phyloP scores from a whole-genome alignment of 2,797 vertebrate species.

The Sus cebifrons region DNA sequence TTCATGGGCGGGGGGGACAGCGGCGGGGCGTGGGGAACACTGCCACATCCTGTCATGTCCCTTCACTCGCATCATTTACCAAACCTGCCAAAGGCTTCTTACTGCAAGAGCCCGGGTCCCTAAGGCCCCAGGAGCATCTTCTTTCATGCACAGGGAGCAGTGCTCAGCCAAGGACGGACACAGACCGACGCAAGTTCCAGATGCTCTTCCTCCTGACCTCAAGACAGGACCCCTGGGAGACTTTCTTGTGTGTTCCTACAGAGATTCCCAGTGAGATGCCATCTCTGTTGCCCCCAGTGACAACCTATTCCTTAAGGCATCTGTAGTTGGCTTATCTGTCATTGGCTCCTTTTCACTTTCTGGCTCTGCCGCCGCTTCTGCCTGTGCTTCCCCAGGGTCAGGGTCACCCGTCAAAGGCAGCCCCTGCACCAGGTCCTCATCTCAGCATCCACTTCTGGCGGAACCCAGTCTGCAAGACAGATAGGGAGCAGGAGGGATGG shows the following conservation, averaged over 20 bases:
- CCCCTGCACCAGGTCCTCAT: not conserved
- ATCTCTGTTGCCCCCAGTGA: fast-evolving
- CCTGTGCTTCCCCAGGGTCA: too few relatives aligned
- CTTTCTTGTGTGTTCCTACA: not conserved
- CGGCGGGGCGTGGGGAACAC: not conserved
- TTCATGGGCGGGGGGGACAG: too few relatives aligned
- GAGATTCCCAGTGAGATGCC: not conserved
- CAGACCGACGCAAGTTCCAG: not conserved
- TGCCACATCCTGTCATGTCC: fast-evolving
- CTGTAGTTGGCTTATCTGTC: not conserved
- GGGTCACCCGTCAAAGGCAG: not conserved
- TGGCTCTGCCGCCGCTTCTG: fast-evolving
- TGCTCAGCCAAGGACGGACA: not conserved
- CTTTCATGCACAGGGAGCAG: fast-evolving
- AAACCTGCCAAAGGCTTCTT: not conserved
- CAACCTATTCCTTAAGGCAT: not conserved
- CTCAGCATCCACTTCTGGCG: not conserved
- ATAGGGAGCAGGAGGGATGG: not conserved
- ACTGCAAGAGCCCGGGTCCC: fast-evolving
- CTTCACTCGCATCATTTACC: fast-evolving
- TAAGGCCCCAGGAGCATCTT: fast-evolving
- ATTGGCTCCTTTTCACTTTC: not conserved
- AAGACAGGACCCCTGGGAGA: fast-evolving
- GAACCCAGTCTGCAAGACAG: not conserved
- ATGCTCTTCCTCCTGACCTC: fast-evolving